Evolutionary conservation across 2,888 invertebrate species (phyloP).

Genomic region (Sinelater perroti): DNA sequence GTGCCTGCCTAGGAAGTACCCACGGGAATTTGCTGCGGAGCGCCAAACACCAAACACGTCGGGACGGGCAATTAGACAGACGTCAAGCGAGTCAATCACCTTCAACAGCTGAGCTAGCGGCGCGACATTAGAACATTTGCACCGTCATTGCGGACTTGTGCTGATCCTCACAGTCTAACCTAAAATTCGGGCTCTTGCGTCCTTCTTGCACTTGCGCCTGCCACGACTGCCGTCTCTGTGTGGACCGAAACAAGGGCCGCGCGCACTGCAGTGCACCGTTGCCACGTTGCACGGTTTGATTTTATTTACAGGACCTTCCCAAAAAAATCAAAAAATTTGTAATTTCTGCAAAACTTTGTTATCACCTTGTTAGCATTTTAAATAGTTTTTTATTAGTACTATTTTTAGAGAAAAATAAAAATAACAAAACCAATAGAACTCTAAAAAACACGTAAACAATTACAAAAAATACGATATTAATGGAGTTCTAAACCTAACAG

Average conservation of each 20-base stretch:
- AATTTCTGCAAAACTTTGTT: too few relatives aligned
- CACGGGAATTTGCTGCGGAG: conserved; percentile 30
- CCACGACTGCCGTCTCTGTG: conserved; percentile 18
- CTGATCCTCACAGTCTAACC: conserved; percentile 51
- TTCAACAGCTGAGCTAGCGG: conserved; percentile 56
- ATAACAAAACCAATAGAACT: too few relatives aligned
- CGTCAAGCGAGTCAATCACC: conserved; percentile 59
- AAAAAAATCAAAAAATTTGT: too few relatives aligned
- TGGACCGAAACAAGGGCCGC: conserved; percentile 37
- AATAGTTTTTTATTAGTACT: too few relatives aligned
- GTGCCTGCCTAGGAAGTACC: conserved; percentile 1
- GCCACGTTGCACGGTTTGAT: too few relatives aligned
- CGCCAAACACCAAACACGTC: conserved; percentile 50
- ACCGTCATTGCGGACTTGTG: conserved; percentile 32
- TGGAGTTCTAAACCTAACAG: too few relatives aligned
- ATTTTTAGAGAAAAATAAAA: too few relatives aligned
- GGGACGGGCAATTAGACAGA: conserved; percentile 39
- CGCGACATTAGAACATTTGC: conserved; percentile 52
- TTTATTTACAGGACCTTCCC: too few relatives aligned
- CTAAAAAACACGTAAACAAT: too few relatives aligned
- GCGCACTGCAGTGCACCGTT: too few relatives aligned
- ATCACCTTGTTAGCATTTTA: too few relatives aligned
- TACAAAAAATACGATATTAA: too few relatives aligned
- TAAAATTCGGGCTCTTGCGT: conserved; percentile 27
- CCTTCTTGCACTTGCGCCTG: background rate